Base-by-base conservation (phyloP, 2,888 invertebrate genomes). In the Drosophila pegasa region DNA sequence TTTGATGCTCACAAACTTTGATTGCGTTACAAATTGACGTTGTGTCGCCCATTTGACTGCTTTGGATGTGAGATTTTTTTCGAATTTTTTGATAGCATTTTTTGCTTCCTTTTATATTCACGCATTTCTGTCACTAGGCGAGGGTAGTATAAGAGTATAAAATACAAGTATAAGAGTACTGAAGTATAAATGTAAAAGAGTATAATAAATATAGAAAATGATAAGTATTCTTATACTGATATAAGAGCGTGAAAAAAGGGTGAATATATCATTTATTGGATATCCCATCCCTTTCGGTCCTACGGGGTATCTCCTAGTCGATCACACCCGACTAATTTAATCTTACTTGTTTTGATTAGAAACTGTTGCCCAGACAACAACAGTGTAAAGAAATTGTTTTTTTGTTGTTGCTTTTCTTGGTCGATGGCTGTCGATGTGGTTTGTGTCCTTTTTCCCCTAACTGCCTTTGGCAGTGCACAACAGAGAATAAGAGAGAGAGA, bases 1-100 rank as follows among this genome's bases (percentile, higher is more conserved):
- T 77, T 67, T 51, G 35, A 27, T 37, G 20, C 41, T 54, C 59
- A 62, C 71, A 67, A 80, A 85, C 48, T 80, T 83, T 76, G 83
- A 83, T 70, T 80, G 70, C 70, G 61, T 81, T 51, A 59, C 14
- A 47, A 18, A 31, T 50, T 40, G 58, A 20, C 60, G 57, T 22
- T 20, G 48, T 16, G 50, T 6, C n/a, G 50, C 33, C 31, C 51
- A 63, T 72, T 61, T 61, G 50, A 20, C 41, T 47, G 62, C 48
- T n/a, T n/a, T 38, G 35, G 9, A 16, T 48, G 33, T 7, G 31
- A 64, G 65, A 64, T 38, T 8, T 67, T 69, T 67, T 76, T 50
- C 51, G 68, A 75, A 71, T 56, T 66, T 60, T 69, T 69, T 77
- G 61, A 71, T 73, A 58, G 63, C 38, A 61, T 68, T 78, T 72